These are phyloP conservation scores for Nemapogon koenigi DNA, from an alignment of 2,888 invertebrate genomes.

Conservation along the genomic window DNA sequence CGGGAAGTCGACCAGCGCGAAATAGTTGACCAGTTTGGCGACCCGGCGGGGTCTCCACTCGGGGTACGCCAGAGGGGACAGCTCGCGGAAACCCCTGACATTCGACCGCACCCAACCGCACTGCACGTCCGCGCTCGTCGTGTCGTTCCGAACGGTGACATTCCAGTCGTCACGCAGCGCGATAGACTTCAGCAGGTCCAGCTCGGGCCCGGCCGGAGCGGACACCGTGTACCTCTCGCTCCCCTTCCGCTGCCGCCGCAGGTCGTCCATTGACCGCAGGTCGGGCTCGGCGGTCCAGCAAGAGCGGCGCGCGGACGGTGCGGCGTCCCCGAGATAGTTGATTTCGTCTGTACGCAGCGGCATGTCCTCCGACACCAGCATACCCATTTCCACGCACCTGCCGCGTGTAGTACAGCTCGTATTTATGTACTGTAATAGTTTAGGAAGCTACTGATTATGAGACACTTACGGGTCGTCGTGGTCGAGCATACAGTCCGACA, in stretches of 20 bases:
- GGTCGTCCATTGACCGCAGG: too few relatives aligned
- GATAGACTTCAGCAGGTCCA: too few relatives aligned
- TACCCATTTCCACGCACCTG: neutral
- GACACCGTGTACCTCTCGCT: neutral
- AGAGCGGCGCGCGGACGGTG: conserved; percentile 31
- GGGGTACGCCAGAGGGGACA: too few relatives aligned
- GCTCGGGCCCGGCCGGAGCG: too few relatives aligned
- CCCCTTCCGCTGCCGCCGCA: neutral
- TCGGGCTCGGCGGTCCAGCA: conserved; percentile 23
- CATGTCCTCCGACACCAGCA: neutral
- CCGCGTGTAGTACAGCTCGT: too few relatives aligned
- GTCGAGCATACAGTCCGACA: neutral
- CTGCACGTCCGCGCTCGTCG: conserved; percentile 18
- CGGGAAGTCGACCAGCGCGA: conserved; percentile 28
- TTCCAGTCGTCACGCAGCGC: too few relatives aligned
- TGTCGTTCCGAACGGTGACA: neutral
- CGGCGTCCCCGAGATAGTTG: conserved; percentile 33
- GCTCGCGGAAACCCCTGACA: too few relatives aligned
- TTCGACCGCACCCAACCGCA: conserved; percentile 15
- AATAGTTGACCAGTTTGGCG: conserved; percentile 34
- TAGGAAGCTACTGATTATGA: too few relatives aligned
- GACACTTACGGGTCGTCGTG: neutral
- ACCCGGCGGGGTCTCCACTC: conserved; percentile 36
- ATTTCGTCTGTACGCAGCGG: conserved; percentile 30
- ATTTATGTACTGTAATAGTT: too few relatives aligned